Conservation (phyloP, 2,113 vertebrate species). For the Mohoua ochrocephala region DNA sequence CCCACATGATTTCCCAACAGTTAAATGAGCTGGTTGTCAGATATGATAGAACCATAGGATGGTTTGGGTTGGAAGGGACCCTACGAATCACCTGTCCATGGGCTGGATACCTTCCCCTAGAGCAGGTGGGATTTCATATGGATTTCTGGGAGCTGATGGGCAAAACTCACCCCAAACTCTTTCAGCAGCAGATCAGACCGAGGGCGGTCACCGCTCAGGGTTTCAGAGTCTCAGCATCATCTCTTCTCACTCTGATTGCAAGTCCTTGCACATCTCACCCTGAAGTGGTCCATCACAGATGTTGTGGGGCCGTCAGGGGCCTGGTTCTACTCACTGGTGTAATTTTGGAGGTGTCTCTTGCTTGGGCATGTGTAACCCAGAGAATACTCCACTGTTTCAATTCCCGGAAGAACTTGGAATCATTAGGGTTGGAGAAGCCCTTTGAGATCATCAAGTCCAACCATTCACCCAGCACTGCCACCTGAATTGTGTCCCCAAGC, state of each 20-base stretch:
- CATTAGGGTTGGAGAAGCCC: neutral
- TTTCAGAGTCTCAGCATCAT: neutral
- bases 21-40: neutral
- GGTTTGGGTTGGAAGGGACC: neutral
- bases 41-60: rapidly evolving
- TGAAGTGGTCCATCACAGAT: neutral
- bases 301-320: no score
- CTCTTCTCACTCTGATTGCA: neutral
- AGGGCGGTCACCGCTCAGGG: neutral
- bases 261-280: neutral
- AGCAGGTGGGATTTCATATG: neutral
- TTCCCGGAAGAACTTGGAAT: neutral
- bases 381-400: neutral
- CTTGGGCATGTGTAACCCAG: neutral
- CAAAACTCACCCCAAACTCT: neutral
- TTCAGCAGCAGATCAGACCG: neutral
- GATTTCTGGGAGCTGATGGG: neutral
- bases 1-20: neutral
- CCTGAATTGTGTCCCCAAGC: neutral
- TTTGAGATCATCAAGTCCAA: neutral
- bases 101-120: neutral
- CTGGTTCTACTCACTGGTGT: neutral
- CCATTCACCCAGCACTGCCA: neutral
- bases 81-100: neutral
- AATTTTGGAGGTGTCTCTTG: neutral